phyloP scores from a whole-genome alignment of 2,113 vertebrate genomes.

The Dendrocopos noguchii region DNA sequence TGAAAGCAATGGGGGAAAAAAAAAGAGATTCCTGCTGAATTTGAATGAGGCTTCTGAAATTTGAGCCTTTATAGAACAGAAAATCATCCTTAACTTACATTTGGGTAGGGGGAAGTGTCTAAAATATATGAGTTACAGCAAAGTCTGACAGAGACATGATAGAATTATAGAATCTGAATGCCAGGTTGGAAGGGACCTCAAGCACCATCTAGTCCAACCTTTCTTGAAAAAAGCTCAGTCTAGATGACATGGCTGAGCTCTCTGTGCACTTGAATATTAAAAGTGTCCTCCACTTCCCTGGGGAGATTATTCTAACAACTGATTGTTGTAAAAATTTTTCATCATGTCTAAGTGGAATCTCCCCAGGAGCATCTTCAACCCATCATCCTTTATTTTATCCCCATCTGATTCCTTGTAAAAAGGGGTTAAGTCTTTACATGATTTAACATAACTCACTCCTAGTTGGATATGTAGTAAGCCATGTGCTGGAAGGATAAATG shows the following conservation, averaged over 20 bases:
- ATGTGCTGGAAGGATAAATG: background rate
- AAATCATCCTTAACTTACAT: background rate
- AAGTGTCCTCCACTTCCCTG: background rate
- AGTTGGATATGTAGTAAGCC: background rate
- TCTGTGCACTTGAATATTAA: background rate
- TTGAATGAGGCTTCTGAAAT: background rate
- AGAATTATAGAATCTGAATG: background rate
- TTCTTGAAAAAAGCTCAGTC: background rate
- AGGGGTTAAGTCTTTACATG: background rate
- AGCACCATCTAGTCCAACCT: background rate
- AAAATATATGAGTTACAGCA: background rate
- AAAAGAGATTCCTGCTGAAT: background rate
- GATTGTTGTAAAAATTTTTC: background rate
- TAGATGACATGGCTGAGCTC: background rate
- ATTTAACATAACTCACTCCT: background rate
- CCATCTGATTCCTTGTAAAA: background rate
- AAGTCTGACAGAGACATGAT: background rate
- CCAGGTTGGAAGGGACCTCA: background rate
- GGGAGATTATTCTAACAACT: too few relatives aligned
- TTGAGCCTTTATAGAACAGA: background rate
- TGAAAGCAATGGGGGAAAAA: background rate
- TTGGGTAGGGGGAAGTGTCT: background rate
- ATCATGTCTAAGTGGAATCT: background rate
- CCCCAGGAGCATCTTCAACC: background rate
- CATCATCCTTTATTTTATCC: background rate